Base-by-base conservation (phyloP, 37 sponge, comb jelly and placozoan species). In the Theonella swinhoei region DNA sequence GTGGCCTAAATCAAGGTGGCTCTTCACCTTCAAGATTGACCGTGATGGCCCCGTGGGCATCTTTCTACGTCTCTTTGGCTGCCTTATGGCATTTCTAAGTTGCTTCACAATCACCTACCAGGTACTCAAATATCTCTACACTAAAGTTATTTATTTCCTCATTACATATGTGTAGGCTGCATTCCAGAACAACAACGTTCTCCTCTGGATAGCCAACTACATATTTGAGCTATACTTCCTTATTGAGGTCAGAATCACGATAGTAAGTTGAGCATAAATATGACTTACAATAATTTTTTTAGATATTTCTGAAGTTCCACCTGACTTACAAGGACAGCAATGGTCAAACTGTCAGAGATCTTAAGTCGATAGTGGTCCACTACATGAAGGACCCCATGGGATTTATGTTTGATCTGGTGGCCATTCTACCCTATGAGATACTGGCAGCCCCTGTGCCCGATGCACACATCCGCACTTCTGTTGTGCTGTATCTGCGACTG, bases 261-360 rank as follows among this genome's bases (percentile, higher is more conserved):
- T 22, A 11, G 19, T 19, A 29, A 22, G 20, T 73, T 42, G 24
- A 22, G 60, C 31, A 9, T 28, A 60, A 58, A 58, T 11, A 20
- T 19, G 11, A 58, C 19, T 19, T 58, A 11, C 19, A 58, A 11
- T 30, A 8, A 29, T 28, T 58, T n/a, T n/a, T 62, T 24, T 60
- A 89, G 86, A 79, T 93, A 40, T 67, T 89, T 41, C 39, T 93
- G 28, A 89, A 89, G 80, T 93, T 93, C 43, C 90, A 89, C 42
- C 30, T 89, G 26, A 71, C 89, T 14, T 93, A 87, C 43, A 72
- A 86, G 38, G 87, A 93, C 43, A 29, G 43, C 0, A 38, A 82
- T 26, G 87, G 87, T 25, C 64, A 63, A 0, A 35, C 43, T 3
- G 75, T 85, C 4, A 68, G 66, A 43, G 83, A 86, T 54, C 70